phyloP scores from a whole-genome alignment of 2,113 vertebrate species.

The Takifugu bimaculatus region DNA sequence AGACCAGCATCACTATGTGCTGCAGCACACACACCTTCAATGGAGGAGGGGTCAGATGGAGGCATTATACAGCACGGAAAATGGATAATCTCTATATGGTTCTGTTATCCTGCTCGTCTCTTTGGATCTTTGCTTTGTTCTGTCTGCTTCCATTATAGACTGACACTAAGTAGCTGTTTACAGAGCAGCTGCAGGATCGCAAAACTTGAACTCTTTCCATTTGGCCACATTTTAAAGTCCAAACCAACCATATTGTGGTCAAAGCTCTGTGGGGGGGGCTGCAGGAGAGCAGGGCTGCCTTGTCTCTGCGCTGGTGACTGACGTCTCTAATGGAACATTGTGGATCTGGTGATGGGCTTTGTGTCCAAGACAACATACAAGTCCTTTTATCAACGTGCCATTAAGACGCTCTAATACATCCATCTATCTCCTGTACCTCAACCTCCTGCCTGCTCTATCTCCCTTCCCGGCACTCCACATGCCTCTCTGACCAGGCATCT shows the following conservation, averaged over 20 bases:
- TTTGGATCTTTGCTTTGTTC: conserved; percentile 11
- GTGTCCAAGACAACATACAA: conserved; percentile 54
- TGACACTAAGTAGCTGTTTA: conserved; percentile 15
- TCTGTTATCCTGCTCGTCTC: conserved; percentile 4
- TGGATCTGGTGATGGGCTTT: conserved; percentile 50
- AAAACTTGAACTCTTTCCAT: conserved; percentile 32
- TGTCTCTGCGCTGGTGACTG: conserved; percentile 43
- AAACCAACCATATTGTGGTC: conserved; percentile 8
- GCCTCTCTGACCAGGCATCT: conserved; percentile 53
- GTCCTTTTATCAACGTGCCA: conserved; percentile 67
- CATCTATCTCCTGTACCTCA: conserved; percentile 56
- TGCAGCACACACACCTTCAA: conserved; percentile 28
- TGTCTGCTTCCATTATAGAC: conserved; percentile 12
- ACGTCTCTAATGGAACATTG: conserved; percentile 63
- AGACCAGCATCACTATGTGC: conserved; percentile 59
- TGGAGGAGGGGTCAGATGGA: conserved; percentile 2
- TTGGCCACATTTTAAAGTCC: conserved; percentile 36
- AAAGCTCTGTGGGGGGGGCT: conserved; percentile 27
- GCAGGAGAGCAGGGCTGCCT: conserved; percentile 28
- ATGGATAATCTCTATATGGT: conserved; percentile 11
- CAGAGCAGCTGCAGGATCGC: conserved; percentile 5
- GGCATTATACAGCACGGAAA: conserved; percentile 6
- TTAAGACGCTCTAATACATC: conserved; percentile 62
- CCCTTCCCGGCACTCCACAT: conserved; percentile 60
- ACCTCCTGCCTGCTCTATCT: conserved; percentile 46